Evolutionary conservation across 2,113 vertebrate species (phyloP).

Genomic region (Phyllopteryx taeniolatus): DNA sequence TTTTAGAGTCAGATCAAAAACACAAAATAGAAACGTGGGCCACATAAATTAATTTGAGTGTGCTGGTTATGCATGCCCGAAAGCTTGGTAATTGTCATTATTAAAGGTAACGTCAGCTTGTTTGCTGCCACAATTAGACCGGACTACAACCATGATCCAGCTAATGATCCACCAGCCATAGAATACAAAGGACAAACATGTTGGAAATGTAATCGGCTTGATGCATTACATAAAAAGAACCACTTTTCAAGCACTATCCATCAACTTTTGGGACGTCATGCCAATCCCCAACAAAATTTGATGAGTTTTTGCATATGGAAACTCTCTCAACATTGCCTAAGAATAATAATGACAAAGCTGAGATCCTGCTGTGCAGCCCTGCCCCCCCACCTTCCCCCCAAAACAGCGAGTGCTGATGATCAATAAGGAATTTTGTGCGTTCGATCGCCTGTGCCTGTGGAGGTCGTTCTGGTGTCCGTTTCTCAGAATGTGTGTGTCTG

Average conservation of each 20-base stretch:
- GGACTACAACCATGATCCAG: too few species aligned
- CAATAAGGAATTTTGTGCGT: constrained; percentile 71
- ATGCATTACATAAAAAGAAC: not conserved
- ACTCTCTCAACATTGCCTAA: not conserved
- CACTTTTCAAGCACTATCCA: not conserved
- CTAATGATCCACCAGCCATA: too few species aligned
- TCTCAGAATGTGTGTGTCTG: constrained; percentile 16
- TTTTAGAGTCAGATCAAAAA: too few species aligned
- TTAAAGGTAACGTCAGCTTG: too few species aligned
- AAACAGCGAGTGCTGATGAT: constrained; percentile 55
- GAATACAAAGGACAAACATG: too few species aligned
- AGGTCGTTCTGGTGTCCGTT: constrained; percentile 40
- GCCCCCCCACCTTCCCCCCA: constrained; percentile 23
- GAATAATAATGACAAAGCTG: constrained; percentile 2
- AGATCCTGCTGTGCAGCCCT: constrained; percentile 51
- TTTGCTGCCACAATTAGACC: too few species aligned
- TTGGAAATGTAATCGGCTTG: not conserved
- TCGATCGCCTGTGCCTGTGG: constrained; percentile 46
- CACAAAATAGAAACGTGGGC: too few species aligned
- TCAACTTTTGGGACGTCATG: not conserved
- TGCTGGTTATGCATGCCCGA: too few species aligned
- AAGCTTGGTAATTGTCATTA: too few species aligned
- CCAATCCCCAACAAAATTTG: not conserved
- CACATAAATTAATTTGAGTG: too few species aligned
- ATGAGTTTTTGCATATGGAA: not conserved